Evolutionary conservation across 2,888 invertebrate species (phyloP).

Genomic region (Coelopa pilipes): DNA sequence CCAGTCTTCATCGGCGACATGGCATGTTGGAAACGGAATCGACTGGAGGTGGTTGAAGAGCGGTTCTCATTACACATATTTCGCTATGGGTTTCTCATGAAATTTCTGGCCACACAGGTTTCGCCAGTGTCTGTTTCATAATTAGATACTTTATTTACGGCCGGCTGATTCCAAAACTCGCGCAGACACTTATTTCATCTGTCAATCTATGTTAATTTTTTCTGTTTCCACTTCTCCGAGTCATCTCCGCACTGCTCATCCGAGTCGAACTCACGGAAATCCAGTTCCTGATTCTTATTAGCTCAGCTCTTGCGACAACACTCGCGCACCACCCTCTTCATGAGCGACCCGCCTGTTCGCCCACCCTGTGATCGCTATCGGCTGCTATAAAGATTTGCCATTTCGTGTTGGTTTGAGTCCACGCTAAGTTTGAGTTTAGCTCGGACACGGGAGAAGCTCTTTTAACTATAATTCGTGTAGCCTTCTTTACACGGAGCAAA

Average conservation of each 20-base stretch:
- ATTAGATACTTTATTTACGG: background rate
- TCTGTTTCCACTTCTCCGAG: too few relatives aligned
- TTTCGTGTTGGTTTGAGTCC: background rate
- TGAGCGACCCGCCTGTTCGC: too few relatives aligned
- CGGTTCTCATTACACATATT: background rate
- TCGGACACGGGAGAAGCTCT: background rate
- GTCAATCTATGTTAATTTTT: background rate
- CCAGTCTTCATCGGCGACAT: background rate
- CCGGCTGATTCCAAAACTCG: background rate
- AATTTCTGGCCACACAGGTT: constrained; percentile 23
- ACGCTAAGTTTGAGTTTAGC: background rate
- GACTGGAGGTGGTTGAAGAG: background rate
- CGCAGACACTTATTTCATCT: background rate
- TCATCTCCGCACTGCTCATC: too few relatives aligned
- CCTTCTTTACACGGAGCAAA: background rate
- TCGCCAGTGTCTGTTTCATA: background rate
- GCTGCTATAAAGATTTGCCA: background rate
- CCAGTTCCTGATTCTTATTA: too few relatives aligned
- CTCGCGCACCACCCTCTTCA: too few relatives aligned
- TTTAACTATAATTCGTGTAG: background rate
- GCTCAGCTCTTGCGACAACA: too few relatives aligned
- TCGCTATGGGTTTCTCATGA: background rate
- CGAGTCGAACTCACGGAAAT: too few relatives aligned
- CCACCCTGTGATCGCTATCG: background rate
- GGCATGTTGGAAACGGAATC: background rate